These are phyloP conservation scores for Chrysocyon brachyurus DNA, from an alignment of 2,797 vertebrate genomes.

Conservation along the genomic window DNA sequence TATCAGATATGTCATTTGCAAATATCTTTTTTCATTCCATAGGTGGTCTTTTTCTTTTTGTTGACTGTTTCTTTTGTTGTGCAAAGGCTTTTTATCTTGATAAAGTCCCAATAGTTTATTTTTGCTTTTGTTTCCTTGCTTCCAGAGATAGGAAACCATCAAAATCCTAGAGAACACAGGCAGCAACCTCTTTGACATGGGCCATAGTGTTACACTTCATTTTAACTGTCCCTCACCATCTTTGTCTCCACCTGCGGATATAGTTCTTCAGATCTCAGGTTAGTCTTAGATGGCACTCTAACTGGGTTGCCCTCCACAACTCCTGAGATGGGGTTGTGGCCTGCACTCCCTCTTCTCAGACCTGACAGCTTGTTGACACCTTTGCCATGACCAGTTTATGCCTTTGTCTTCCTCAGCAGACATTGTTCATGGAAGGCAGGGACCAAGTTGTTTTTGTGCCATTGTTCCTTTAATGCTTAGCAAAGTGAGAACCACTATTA, in stretches of 20 bases:
- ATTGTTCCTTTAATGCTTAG: neutral
- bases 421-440: neutral
- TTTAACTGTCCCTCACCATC: neutral
- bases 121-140: neutral
- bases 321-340: fast-evolving
- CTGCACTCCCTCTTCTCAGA: fast-evolving
- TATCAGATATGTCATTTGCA: neutral
- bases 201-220: neutral
- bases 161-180: neutral
- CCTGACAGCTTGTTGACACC: fast-evolving
- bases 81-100: neutral
- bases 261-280: neutral
- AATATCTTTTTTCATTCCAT: neutral
- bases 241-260: neutral
- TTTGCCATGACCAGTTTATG: fast-evolving
- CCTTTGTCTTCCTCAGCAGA: neutral
- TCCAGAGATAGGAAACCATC: neutral
- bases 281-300: fast-evolving
- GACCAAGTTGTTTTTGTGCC: no score
- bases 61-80: neutral
- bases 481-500: neutral
- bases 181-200: neutral
- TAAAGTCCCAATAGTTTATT: neutral
- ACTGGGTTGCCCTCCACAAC: neutral
- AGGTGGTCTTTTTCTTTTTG: neutral